Evolutionary conservation across 2,113 vertebrate genomes (phyloP), one percentile per base, ranked within the genome.

Genomic region (Lagopus muta): DNA sequence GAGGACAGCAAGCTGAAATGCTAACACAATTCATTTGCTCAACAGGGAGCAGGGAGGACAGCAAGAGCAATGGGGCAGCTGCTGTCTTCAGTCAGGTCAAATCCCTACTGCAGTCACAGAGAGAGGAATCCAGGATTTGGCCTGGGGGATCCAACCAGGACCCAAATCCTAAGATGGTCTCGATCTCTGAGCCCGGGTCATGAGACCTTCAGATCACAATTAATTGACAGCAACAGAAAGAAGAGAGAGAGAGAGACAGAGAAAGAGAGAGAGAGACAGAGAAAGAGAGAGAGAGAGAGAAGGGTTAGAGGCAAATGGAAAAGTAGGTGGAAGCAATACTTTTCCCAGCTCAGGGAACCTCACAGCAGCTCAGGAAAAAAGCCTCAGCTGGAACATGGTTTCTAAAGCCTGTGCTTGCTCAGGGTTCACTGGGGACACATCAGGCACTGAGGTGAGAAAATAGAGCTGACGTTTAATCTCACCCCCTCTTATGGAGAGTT

Each of bases 401-500:
- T 93, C 78, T 82, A 91, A 94, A 92, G 91, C 82, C 90, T 77
- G 17, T 85, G 69, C 89, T 92, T 88, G 71, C 86, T 90, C 83
- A 94, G 84, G 75, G 83, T 77, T 88, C 91, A 89, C 55, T 66
- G 72, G 92, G 95, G 91, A 96, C 93, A 94, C 80, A 82, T 94
- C 91, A 97, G 81, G 84, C 92, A 85, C 66, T 85, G 92, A 96
- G 90, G 90, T 94, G 73, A 92, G 92, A 93, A 96, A 90, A 94
- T 2, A 95, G 84, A 95, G 82, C 72, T 94, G 93, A 96, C 86
- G 25, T 88, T 94, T 95, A 95, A 95, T 93, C 91, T 92, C 91
- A 94, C 78, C 45, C 88, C 87, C 93, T 91, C 92, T 94, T 94
- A 89, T 64, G 11, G 0, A 90, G 77, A 57, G 54, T 69, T 48